These are phyloP conservation scores for Ormyrus rosae DNA, from an alignment of 2,888 invertebrate genomes.

Conservation along the genomic window DNA sequence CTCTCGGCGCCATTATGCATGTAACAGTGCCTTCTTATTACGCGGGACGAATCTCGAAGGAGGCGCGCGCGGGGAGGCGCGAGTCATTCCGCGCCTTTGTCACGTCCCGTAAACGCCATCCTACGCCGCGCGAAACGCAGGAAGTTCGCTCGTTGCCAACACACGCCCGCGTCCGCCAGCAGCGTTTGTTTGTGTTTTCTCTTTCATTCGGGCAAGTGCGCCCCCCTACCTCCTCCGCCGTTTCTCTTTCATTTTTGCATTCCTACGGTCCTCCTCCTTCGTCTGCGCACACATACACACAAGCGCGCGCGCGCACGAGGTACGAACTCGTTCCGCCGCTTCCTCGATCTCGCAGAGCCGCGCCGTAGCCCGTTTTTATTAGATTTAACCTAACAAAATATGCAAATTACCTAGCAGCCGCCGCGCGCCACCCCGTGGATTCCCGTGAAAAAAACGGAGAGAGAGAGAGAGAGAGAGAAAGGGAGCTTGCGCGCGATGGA, in stretches of 20 bases:
- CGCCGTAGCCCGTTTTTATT: slow-evolving; percentile 64
- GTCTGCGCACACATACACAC: background rate
- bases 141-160: background rate
- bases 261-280: background rate
- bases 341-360: slow-evolving; percentile 58
- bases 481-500: slow-evolving; percentile 44
- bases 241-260: slow-evolving; percentile 34
- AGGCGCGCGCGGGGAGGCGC: background rate
- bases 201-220: slow-evolving; percentile 29
- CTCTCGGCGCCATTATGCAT: background rate
- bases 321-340: slow-evolving; percentile 44
- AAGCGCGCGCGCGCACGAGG: background rate
- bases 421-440: background rate
- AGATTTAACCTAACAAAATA: slow-evolving; percentile 71
- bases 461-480: slow-evolving; percentile 24
- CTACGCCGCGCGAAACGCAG: background rate
- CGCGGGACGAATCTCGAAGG: slow-evolving; percentile 32
- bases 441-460: slow-evolving; percentile 40
- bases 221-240: background rate
- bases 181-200: slow-evolving; percentile 29
- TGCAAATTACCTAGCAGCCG: slow-evolving; percentile 67
- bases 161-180: background rate
- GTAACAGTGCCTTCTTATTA: slow-evolving; percentile 36
- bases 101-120: slow-evolving; percentile 3
- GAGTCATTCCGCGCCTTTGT: slow-evolving; percentile 26